Evolutionary conservation across 1,140 invertebrate genomes (phyloP), one percentile per base, ranked within the genome.

Genomic region (Sweltsa coloradensis): DNA sequence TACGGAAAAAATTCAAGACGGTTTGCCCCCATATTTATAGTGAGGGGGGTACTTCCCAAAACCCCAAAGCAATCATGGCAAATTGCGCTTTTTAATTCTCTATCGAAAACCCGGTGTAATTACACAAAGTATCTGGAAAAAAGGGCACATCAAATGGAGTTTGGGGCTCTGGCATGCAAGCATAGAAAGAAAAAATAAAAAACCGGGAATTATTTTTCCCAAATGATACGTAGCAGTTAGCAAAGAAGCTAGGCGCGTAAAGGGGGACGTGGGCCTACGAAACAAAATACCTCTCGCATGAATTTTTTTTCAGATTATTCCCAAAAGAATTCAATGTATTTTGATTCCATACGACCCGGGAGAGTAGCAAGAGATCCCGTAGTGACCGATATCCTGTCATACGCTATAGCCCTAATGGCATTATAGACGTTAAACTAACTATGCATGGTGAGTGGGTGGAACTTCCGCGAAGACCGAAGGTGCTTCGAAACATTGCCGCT

Each of bases 81-180:
- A 58, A 55, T n/a, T 51, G 51, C 56, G 13, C 41, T 55, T 21
- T 46, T 16, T 13, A 27, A 18, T 48, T 52, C 29, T 42, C 59
- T 18, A 31, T 26, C 6, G 45, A 51, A 18, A 41, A 45, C 5
- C 26, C 47, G 7, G 49, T 57, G 22, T 5, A 55, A 60, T 27
- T 43, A 24, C 23, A 59, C 60, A 47, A 61, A 62, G 41, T 60
- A 51, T 43, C 46, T 62, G 4, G 57, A 57, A 42, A 54, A n/a
- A 53, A 36, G 41, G 29, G 34, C 56, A 58, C 41, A 49, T 26
- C n/a, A 50, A 57, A 22, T 56, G 59, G 34, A 43, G 34, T 43
- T n/a, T n/a, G n/a, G n/a, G 34, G 49, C 51, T 24, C 42, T 2
- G 34, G 24, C 42, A 45, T 21, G 27, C 42, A 16, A 45, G 16